Conservation (phyloP, 2,888 invertebrate species). For the Microctonus hyperodae region DNA sequence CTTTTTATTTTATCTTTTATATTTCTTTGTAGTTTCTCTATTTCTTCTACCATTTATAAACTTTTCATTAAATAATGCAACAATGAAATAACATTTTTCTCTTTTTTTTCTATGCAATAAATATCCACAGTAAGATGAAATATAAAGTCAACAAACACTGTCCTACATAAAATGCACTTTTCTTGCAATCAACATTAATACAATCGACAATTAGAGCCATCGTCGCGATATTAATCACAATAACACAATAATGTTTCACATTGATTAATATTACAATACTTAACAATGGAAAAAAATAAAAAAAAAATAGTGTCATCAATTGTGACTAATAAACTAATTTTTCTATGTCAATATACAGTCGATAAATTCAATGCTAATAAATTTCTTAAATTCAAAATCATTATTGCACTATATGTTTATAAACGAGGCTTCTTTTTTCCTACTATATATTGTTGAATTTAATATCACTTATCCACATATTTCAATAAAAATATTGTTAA, state of each 20-base stretch:
- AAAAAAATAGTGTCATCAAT: neutral
- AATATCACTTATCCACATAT: too few species aligned
- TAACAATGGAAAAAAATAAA: neutral
- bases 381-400: neutral
- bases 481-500: too few species aligned
- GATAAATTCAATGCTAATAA: neutral
- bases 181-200: neutral
- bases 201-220: neutral
- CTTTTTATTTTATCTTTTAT: constrained; percentile 24
- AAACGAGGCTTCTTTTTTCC: neutral
- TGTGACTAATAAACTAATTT: neutral
- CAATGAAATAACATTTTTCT: constrained; percentile 27
- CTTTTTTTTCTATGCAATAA: neutral
- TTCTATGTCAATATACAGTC: neutral
- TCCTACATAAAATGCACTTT: constrained; percentile 7
- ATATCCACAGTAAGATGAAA: neutral
- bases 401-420: neutral
- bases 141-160: constrained; percentile 12
- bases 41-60: constrained; percentile 25
- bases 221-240: neutral
- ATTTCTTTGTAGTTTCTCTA: constrained; percentile 19
- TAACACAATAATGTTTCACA: neutral
- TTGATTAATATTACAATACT: neutral
- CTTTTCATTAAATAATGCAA: constrained; percentile 26
- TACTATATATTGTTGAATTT: neutral